Evolutionary conservation across 2,797 vertebrate species (phyloP).

Genomic region (Clarias platycephalus): DNA sequence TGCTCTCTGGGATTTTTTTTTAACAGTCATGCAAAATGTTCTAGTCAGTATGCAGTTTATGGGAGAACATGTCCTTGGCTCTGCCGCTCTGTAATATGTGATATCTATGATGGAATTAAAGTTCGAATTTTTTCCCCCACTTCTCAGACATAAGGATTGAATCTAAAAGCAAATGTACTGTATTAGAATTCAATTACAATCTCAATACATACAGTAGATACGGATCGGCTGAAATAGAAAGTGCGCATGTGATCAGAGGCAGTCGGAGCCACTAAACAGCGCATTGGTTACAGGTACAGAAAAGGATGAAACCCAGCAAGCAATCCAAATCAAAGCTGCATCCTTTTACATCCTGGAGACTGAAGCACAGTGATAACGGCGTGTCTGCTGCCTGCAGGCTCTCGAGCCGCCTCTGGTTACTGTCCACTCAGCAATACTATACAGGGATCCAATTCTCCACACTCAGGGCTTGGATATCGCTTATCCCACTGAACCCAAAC

Average conservation of each 20-base stretch:
- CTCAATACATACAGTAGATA: not conserved
- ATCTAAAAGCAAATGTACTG: not conserved
- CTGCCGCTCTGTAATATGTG: not conserved
- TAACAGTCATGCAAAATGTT: not conserved
- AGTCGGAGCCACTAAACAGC: not conserved
- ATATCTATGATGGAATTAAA: not conserved
- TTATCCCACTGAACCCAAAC: constrained; percentile 65
- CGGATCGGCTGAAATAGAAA: not conserved
- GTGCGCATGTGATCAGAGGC: constrained; percentile 5
- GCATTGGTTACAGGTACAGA: not conserved
- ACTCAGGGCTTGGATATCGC: constrained; percentile 67
- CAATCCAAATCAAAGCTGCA: constrained; percentile 6
- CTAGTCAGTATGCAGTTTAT: not conserved
- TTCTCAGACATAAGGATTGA: not conserved
- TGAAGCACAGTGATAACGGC: constrained; percentile 3
- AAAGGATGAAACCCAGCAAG: not conserved
- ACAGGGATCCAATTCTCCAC: constrained; percentile 60
- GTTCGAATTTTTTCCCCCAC: too few relatives aligned
- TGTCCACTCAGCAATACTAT: constrained; percentile 66
- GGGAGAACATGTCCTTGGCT: not conserved
- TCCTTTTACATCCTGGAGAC: constrained; percentile 28
- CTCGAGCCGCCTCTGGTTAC: constrained; percentile 49
- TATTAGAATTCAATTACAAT: not conserved
- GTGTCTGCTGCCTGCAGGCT: constrained; percentile 26
- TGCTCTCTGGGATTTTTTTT: not conserved